A percentile compares a stretch with the other conserved stretches of the same genome.
Evolutionary conservation across 2,113 vertebrate genomes (phyloP).

Genomic region (Aegypius monachus): DNA sequence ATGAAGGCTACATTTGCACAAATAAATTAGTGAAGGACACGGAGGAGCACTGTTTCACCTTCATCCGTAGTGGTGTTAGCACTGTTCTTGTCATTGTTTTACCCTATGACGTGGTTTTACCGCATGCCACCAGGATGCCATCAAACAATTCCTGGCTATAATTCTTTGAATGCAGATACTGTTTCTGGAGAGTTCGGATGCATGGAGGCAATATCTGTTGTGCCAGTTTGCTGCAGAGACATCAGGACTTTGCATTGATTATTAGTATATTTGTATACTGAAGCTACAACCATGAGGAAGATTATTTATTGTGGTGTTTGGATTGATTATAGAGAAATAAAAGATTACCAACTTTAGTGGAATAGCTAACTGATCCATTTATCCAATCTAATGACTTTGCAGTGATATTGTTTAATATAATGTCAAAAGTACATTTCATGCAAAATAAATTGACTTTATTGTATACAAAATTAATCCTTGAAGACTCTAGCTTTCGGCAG

Average conservation of each 20-base stretch:
- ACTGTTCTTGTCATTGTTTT: neutral
- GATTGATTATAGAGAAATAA: neutral
- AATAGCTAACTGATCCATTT: neutral
- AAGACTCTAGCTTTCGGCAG: neutral
- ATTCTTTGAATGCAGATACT: neutral
- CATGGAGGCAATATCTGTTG: fast-evolving
- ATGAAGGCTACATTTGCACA: neutral
- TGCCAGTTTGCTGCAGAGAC: neutral
- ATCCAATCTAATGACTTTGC: neutral
- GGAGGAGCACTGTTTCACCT: neutral
- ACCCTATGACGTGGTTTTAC: neutral
- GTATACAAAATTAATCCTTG: neutral
- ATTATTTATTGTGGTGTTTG: neutral
- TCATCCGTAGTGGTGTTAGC: neutral
- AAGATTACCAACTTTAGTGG: neutral
- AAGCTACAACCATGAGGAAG: neutral
- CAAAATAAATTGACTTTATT: neutral
- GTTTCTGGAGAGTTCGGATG: neutral
- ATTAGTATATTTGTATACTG: neutral
- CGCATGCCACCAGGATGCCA: neutral
- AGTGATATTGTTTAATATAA: neutral
- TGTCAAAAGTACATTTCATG: neutral
- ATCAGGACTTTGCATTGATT: neutral
- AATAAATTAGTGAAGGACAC: neutral
- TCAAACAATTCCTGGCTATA: neutral